Evolutionary conservation across 2,113 vertebrate species (phyloP), one percentile per base, ranked within the genome.

Genomic region (Anoura caudifer): DNA sequence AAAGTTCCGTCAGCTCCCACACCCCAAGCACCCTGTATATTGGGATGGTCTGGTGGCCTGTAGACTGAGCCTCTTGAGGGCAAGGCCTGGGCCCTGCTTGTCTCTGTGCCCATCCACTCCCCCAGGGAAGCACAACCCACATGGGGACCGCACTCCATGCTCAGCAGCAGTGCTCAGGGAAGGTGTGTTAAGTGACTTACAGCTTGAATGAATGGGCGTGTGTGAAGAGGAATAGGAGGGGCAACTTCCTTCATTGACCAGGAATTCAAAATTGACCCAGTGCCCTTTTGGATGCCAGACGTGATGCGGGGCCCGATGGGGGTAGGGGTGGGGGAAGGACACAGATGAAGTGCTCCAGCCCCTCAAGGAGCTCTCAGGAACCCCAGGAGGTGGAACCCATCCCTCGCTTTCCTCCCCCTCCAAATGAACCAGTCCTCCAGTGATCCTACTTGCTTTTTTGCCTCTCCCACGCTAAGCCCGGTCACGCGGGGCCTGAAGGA

Each of bases 391-490:
- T 86, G 89, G 96, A 84, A 84, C 70, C 70, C 82, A 43, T 56
- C 82, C 59, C 59, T 90, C 47, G 19, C 69, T 61, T 54, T 47
- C 96, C 94, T 85, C 38, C 84, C 54, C 79, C 36, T 63, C 61
- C 50, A 90, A 72, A 87, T 24, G 90, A 95, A 85, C 95, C 94
- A 82, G 91, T 63, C 97, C 81, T 81, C 77, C 77, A 43, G 65
- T 70, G 54, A 97, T 96, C 95, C 79, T 76, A 28, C 95, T 93
- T 92, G 92, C 94, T 97, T 75, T 67, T 84, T 56, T 95, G 69
- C 91, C 54, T 94, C 95, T 96, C 96, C 96, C 97, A 97, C 96
- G 95, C 97, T 73, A 73, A 91, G 77, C 82, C 85, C 91, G 85
- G 86, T 97, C 96, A 97, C 94, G 93, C 61, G 95, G 96, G 97